These are phyloP conservation scores for Apostichopus californicus DNA, from an alignment of 35 echinoderm and acorn worm genomes.

Conservation along the genomic window DNA sequence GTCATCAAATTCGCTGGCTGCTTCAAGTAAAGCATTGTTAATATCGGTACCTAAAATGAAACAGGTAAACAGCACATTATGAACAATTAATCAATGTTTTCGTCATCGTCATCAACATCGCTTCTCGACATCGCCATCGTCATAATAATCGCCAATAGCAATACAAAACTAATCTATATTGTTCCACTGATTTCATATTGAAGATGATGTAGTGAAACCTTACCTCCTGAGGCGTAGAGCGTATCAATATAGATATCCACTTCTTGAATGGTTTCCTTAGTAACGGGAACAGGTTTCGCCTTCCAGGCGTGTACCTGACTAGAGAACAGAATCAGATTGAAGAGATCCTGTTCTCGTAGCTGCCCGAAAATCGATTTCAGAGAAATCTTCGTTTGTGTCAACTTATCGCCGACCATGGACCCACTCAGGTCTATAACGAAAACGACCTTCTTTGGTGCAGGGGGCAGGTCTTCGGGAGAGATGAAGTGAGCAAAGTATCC, in stretches of 20 bases:
- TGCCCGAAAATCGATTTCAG: slow-evolving; percentile 71
- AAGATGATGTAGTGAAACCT: neutral
- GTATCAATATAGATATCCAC: neutral
- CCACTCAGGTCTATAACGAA: slow-evolving; percentile 92
- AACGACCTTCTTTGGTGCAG: slow-evolving; percentile 72
- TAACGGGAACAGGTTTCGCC: neutral
- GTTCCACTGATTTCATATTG: too few species aligned
- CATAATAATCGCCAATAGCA: too few species aligned
- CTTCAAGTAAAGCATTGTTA: slow-evolving; percentile 10
- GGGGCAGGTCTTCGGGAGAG: slow-evolving; percentile 55
- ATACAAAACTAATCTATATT: too few species aligned
- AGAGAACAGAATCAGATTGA: slow-evolving; percentile 81
- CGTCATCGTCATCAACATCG: too few species aligned
- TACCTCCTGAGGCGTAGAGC: slow-evolving; percentile 27
- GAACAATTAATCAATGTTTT: too few species aligned
- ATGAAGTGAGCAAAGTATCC: slow-evolving; percentile 89
- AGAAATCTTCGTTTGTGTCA: slow-evolving; percentile 69
- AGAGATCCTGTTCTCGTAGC: slow-evolving; percentile 64
- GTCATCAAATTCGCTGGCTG: neutral
- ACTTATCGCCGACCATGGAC: slow-evolving; percentile 72
- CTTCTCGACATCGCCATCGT: too few species aligned
- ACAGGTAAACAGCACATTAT: too few species aligned
- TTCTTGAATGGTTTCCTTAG: neutral
- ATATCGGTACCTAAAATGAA: slow-evolving; percentile 41
- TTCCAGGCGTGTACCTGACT: neutral